Evolutionary conservation across 2,797 vertebrate genomes (phyloP), one percentile per base, ranked within the genome.

Genomic region (Rhinella marina): DNA sequence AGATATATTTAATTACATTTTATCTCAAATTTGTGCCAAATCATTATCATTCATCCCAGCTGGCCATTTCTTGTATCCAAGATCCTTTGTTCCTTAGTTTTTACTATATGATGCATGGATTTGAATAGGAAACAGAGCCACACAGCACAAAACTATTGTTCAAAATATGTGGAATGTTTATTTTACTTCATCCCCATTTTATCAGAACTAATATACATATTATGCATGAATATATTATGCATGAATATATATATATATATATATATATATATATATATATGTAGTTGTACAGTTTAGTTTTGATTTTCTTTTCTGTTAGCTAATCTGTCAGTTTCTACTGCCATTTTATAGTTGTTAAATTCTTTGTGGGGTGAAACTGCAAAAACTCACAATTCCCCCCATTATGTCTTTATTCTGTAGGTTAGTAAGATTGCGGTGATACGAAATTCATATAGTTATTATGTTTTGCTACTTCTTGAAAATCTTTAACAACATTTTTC

Each of bases 31-130:
- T 10, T 50, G 41, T 72, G 68, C 68, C 68, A 72, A 72, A 72
- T 72, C 16, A 75, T 50, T 54, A 52, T 27, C 52, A 27, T 78
- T 78, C 76, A 14, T 78, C 76, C 52, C 52, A 78, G 76, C 76
- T 78, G 76, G 23, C 25, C 76, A 78, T 56, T 56, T 56, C 32
- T 56, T 78, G 13, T 56, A 52, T 78, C 76, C 76, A 56, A 56
- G n/a, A 16, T 78, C 12, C n/a, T 27, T n/a, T 56, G 23, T 27
- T 17, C n/a, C 12, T 77, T 77, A 14, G 6, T 77, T 77, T 77
- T 75, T 72, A n/a, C 41, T 52, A 75, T 23, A 50, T 75, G 21
- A 48, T 75, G 41, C 10, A 50, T 75, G 21, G 21, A 75, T 41
- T 2, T 4, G 21, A 75, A 52, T 50, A 50, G 41, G n/a, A 50